These are phyloP conservation scores for Clamator glandarius DNA, from an alignment of 2,797 vertebrate genomes.

Conservation along the genomic window DNA sequence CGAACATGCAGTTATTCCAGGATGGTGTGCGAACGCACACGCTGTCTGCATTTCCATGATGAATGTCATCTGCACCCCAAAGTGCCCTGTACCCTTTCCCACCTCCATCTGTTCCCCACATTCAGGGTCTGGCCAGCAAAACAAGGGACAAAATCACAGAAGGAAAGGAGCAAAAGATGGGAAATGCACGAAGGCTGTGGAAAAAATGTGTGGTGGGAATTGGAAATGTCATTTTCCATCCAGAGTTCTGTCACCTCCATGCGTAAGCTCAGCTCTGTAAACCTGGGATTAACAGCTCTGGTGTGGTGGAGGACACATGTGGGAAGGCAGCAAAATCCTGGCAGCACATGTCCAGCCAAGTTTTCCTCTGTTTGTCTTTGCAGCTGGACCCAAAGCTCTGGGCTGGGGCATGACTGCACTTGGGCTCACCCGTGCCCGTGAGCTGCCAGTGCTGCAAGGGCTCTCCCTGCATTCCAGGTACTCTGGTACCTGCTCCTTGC, in stretches of 20 bases:
- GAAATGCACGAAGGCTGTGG: not conserved
- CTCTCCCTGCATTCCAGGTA: no score
- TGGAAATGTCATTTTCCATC: slow-evolving; percentile 26
- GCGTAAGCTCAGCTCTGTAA: not conserved
- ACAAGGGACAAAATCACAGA: not conserved
- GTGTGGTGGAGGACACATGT: not conserved
- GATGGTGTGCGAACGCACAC: slow-evolving; percentile 30
- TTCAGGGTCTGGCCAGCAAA: not conserved
- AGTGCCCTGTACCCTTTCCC: slow-evolving; percentile 17
- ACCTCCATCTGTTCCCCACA: slow-evolving; percentile 58
- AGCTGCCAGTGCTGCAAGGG: no score
- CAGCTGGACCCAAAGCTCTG: no score
- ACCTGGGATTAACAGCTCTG: not conserved
- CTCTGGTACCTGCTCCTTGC: no score
- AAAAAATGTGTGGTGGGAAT: not conserved
- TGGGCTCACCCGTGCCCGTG: no score
- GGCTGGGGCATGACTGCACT: no score
- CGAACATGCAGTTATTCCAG: not conserved
- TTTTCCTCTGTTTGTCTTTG: no score
- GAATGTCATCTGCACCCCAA: not conserved
- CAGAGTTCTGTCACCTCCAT: not conserved
- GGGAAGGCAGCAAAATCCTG: no score
- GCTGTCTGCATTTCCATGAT: slow-evolving; percentile 34
- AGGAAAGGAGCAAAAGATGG: not conserved
- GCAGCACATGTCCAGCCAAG: no score